Base-by-base conservation (phyloP, 2,797 vertebrate genomes). In the Rhadinocentrus ornatus region DNA sequence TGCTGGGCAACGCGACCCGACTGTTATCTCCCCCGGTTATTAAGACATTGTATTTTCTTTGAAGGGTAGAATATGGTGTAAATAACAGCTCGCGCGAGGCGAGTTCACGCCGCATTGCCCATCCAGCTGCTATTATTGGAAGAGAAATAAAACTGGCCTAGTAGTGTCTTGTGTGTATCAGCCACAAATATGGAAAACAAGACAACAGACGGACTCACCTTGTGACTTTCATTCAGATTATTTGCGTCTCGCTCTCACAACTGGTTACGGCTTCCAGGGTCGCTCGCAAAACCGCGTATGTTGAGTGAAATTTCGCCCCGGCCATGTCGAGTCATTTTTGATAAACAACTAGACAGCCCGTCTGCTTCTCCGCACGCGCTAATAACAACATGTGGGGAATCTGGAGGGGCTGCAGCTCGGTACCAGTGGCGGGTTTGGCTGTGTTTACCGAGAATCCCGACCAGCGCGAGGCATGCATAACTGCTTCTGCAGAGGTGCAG, bases 161-260 rank as follows among this genome's bases (percentile, higher is more conserved):
- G 1, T 57, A 57, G 48, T 24, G 65, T 10, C 20, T 48, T 5
- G 12, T 44, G 54, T 27, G 29, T 3, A 34, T 0, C 53, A 61
- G 31, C 29, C 48, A 20, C 13, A 9, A 16, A 29, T 32, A 37
- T 16, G 37, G 60, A 15, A 58, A 44, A 11, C 7, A 9, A 35
- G 16, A 39, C n/a, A 39, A 41, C 52, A 15, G 6, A 22, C 32
- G 24, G 35, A 65, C 90, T 89, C 81, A 94, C 94, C 93, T 86
- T 71, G 1, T 55, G 81, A 87, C 86, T 83, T 76, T 90, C 93
- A 94, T 94, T 60, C 72, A 93, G 89, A 86, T 86, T 75, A 65
- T 74, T 12, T 41, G 58, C 59, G 61, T 60, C 65, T 75, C 78
- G 24, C 82, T 75, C 76, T 68, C 83, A 88, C 81, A 84, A n/a